phyloP scores from a whole-genome alignment of 2,797 vertebrate species.

The Gobio occitaniae region DNA sequence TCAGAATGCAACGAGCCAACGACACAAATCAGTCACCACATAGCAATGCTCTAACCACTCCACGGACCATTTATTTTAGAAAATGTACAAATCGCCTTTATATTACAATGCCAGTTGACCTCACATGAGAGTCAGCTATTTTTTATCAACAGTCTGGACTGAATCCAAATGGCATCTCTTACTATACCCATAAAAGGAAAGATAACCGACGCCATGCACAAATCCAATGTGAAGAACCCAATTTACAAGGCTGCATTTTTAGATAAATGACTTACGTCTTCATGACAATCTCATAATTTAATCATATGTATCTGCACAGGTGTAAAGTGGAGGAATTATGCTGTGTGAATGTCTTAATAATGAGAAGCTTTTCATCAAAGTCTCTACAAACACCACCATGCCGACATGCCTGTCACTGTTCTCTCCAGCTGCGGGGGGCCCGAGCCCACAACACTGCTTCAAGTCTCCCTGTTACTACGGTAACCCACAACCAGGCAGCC shows the following conservation, averaged over 20 bases:
- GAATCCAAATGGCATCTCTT: background rate
- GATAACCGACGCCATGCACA: background rate
- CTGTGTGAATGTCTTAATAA: slow-evolving; percentile 15
- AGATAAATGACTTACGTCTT: slow-evolving; percentile 1
- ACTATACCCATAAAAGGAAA: background rate
- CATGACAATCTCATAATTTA: slow-evolving; percentile 29
- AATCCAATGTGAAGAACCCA: slow-evolving; percentile 6
- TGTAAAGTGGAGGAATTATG: slow-evolving; percentile 24
- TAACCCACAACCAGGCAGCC: slow-evolving; percentile 68
- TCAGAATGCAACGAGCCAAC: background rate
- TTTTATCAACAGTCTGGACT: background rate
- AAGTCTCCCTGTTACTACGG: slow-evolving; percentile 77
- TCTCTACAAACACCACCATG: slow-evolving; percentile 66
- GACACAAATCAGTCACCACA: background rate
- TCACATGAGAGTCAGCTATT: background rate
- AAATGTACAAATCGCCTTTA: background rate
- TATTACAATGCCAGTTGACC: background rate
- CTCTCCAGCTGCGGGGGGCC: slow-evolving; percentile 50
- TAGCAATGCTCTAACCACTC: background rate
- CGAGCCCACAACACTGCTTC: slow-evolving; percentile 55
- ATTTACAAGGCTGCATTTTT: background rate
- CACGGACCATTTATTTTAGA: too few relatives aligned
- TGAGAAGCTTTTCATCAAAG: slow-evolving; percentile 47
- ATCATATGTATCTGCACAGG: slow-evolving; percentile 11
- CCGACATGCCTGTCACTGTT: slow-evolving; percentile 66